Evolutionary conservation across 2,888 invertebrate genomes (phyloP).

Genomic region (Caenorhabditis sp.): DNA sequence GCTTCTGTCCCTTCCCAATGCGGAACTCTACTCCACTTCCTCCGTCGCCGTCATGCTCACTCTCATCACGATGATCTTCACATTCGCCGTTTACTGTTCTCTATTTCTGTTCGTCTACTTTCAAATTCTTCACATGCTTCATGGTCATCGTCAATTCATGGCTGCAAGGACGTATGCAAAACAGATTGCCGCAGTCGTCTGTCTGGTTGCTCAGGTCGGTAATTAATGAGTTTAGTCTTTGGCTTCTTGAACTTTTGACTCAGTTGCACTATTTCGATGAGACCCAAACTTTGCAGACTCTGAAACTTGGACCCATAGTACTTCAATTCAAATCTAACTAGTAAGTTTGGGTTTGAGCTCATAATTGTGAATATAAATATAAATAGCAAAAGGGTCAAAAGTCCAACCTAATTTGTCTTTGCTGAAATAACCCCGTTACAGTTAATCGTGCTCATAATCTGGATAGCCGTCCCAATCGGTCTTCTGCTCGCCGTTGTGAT

Average conservation of each 20-base stretch:
- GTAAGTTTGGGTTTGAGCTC: too few species aligned
- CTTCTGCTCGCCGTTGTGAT: slow-evolving; percentile 17
- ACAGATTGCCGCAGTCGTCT: slow-evolving; percentile 24
- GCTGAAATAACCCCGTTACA: slow-evolving; percentile 15
- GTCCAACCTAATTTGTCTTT: too few species aligned
- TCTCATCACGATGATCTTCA: slow-evolving; percentile 8
- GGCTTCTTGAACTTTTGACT: neutral
- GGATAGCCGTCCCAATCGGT: slow-evolving; percentile 22
- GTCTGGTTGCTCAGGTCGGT: slow-evolving; percentile 30
- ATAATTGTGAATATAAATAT: too few species aligned
- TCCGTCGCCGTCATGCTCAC: neutral
- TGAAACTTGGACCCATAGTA: too few species aligned
- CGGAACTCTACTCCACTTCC: slow-evolving; percentile 25
- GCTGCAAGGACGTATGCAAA: slow-evolving; percentile 26
- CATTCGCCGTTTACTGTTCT: slow-evolving; percentile 2
- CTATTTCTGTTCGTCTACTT: slow-evolving; percentile 20
- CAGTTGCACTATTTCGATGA: too few species aligned
- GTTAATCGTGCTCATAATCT: slow-evolving; percentile 19
- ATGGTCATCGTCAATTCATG: slow-evolving; percentile 32
- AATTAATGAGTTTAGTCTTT: neutral
- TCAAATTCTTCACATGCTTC: slow-evolving; percentile 36
- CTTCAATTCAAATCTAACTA: too few species aligned
- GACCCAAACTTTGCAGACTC: too few species aligned
- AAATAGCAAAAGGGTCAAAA: too few species aligned
- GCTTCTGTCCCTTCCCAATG: slow-evolving; percentile 1